A percentile compares a stretch with the other conserved stretches of the same genome.
Conservation (phyloP, 2,113 vertebrate species). For the Anhinga anhinga region DNA sequence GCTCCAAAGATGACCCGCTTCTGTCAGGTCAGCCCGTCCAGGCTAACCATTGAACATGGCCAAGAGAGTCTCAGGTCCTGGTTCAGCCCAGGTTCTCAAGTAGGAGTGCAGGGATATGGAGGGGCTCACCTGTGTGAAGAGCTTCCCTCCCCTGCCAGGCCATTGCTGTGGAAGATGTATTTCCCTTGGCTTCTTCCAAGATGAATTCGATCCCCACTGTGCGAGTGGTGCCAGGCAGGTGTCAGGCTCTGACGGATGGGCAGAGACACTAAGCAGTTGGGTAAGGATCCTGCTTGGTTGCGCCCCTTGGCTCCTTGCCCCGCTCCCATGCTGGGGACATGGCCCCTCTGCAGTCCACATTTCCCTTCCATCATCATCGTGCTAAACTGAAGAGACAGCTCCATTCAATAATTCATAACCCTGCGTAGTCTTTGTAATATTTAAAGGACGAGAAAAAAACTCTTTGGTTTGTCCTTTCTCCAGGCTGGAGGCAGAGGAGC, state of each 20-base stretch:
- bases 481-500: background rate
- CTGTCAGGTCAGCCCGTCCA: background rate
- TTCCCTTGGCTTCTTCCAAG: background rate
- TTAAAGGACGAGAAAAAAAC: background rate
- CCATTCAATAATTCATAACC: slow-evolving; percentile 5
- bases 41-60: background rate
- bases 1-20: background rate
- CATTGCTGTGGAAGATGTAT: background rate
- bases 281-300: background rate
- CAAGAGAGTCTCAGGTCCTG: background rate
- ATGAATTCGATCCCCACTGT: accelerated
- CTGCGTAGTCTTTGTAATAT: background rate
- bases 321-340: accelerated
- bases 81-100: background rate
- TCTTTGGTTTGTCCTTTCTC: background rate
- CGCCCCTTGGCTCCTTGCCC: background rate
- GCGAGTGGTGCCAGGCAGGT: background rate
- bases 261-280: background rate
- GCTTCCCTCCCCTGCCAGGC: background rate
- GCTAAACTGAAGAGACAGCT: background rate
- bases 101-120: background rate
- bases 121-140: background rate
- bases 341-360: background rate
- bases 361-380: background rate
- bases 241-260: background rate